Conservation (phyloP, 2,888 invertebrate species). For the Dryadula phaetusa region DNA sequence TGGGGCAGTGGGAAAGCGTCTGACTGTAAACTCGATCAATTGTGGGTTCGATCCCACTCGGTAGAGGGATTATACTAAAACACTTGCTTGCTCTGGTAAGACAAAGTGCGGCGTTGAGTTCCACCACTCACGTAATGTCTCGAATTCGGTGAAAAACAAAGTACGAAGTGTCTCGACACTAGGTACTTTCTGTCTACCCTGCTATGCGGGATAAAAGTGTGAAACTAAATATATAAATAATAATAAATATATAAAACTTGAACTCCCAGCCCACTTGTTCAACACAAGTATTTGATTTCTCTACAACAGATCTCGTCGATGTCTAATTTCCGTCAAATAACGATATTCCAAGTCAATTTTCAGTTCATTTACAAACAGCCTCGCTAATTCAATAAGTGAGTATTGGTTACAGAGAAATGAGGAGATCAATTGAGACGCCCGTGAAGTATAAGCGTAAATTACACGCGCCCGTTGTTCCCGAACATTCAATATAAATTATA, state of each 20-base stretch:
- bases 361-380: not conserved
- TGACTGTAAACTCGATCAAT: no score
- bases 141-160: no score
- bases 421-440: not conserved
- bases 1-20: no score
- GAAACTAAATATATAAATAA: no score
- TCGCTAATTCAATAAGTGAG: not conserved
- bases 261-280: not conserved
- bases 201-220: no score
- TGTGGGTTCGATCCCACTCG: no score
- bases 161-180: no score
- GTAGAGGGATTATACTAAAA: no score
- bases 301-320: not conserved
- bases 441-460: conserved; percentile 2
- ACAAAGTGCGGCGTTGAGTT: no score
- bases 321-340: not conserved
- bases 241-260: not conserved
- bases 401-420: not conserved
- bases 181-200: no score
- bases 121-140: no score
- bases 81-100: no score
- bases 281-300: not conserved
- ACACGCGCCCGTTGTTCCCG: conserved; percentile 1
- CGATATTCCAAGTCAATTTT: not conserved
- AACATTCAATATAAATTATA: conserved; percentile 1